These are phyloP conservation scores for Phragmatobia fuliginosa DNA, from an alignment of 2,888 invertebrate species.

Conservation along the genomic window DNA sequence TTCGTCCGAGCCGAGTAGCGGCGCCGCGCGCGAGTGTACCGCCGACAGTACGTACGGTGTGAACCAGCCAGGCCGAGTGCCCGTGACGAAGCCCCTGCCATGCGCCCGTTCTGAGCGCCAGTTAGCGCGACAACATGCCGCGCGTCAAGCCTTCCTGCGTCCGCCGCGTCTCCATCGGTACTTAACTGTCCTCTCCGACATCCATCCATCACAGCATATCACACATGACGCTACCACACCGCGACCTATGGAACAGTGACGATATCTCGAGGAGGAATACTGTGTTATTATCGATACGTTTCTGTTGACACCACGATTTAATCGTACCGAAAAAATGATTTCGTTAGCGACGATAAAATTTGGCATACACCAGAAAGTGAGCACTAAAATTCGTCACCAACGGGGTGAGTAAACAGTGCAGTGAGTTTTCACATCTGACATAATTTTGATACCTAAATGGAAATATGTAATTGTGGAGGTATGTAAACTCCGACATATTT, in stretches of 20 bases:
- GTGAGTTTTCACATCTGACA: constrained; percentile 65
- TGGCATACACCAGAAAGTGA: constrained; percentile 87
- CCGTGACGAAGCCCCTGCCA: constrained; percentile 68
- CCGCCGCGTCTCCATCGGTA: constrained; percentile 87
- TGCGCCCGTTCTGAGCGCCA: constrained; percentile 78
- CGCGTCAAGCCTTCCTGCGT: constrained; percentile 86
- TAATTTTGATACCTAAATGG: constrained; percentile 40
- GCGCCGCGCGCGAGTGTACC: constrained; percentile 68
- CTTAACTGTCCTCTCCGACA: constrained; percentile 66
- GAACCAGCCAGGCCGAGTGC: constrained; percentile 53
- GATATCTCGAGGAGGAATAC: constrained; percentile 54
- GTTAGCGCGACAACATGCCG: constrained; percentile 79
- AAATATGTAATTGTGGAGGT: constrained; percentile 52
- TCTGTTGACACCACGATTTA: constrained; percentile 51
- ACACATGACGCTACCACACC: constrained; percentile 54
- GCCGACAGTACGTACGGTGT: constrained; percentile 59
- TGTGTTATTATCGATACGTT: constrained; percentile 57
- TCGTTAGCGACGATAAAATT: constrained; percentile 89
- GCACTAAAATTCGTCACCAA: constrained; percentile 79
- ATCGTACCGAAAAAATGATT: constrained; percentile 82
- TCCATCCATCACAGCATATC: constrained; percentile 64
- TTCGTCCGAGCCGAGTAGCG: constrained; percentile 68
- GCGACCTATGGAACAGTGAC: constrained; percentile 62
- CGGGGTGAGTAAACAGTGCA: constrained; percentile 86
- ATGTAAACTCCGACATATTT: constrained; percentile 28